Percentiles rank a stretch among this genome's conserved stretches.
Evolutionary conservation across 1,140 invertebrate species (phyloP).

Genomic region (Macrobrachium nipponense): DNA sequence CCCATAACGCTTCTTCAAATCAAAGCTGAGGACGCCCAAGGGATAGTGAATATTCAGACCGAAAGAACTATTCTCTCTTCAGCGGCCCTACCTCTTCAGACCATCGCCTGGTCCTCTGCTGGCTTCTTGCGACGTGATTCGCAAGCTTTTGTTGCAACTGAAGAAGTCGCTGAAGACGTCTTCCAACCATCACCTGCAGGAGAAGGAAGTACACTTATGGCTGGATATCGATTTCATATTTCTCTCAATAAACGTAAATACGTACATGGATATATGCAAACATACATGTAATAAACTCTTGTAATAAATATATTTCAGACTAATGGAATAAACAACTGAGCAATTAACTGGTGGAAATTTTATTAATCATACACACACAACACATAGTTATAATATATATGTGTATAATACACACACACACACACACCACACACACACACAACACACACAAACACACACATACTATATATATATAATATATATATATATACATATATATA

Average conservation of each 20-base stretch:
- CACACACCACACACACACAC: background rate
- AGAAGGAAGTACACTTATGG: background rate
- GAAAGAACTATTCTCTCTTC: background rate
- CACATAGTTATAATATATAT: background rate
- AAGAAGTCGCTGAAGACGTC: constrained; percentile 39
- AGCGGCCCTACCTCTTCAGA: background rate
- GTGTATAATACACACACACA: background rate
- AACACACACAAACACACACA: no score
- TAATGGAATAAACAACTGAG: no score
- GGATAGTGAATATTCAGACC: no score
- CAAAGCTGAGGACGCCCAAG: no score
- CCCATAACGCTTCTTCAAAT: no score
- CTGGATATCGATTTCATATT: background rate
- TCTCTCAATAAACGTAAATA: background rate
- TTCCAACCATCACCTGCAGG: constrained; percentile 40
- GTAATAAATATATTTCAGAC: no score
- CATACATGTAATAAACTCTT: background rate
- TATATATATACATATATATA: background rate
- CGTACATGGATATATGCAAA: background rate
- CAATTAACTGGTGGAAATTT: no score
- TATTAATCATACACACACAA: no score
- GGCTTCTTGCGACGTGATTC: background rate
- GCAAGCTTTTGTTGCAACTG: constrained; percentile 6
- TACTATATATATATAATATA: no score
- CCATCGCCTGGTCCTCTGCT: background rate